These are phyloP conservation scores for Eurytoma adleriae DNA, from an alignment of 2,888 invertebrate genomes.

Conservation along the genomic window DNA sequence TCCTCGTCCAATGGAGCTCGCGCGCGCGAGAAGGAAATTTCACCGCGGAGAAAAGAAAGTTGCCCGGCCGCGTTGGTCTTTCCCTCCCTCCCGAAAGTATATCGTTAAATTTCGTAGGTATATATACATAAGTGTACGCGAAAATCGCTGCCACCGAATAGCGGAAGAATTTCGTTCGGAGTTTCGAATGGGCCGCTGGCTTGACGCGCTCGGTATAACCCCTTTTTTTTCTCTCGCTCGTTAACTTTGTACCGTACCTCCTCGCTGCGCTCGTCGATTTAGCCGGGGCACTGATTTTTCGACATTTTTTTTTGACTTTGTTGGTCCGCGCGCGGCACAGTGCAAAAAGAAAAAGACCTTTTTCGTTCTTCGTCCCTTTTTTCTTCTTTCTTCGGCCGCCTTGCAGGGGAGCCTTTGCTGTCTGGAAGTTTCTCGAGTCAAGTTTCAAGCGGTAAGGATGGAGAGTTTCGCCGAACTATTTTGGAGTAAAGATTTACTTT, in stretches of 20 bases:
- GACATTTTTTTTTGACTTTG: not conserved
- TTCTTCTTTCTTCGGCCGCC: no score
- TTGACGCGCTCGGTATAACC: conserved; percentile 11
- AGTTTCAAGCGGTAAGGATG: no score
- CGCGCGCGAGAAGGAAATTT: conserved; percentile 1
- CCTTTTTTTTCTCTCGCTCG: not conserved
- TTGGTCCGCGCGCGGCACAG: no score
- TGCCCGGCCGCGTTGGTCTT: conserved; percentile 26
- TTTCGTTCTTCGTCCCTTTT: no score
- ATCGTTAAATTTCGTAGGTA: conserved; percentile 39
- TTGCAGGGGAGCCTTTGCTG: no score
- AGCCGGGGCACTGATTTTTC: not conserved
- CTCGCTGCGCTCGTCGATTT: conserved; percentile 3
- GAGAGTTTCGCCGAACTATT: no score
- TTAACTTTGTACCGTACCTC: conserved; percentile 15
- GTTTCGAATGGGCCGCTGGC: conserved; percentile 18
- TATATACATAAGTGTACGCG: conserved; percentile 20
- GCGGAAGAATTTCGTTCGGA: conserved; percentile 40
- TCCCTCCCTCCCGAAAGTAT: conserved; percentile 14
- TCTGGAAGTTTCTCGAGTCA: no score
- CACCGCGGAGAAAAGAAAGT: conserved; percentile 5
- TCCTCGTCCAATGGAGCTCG: not conserved
- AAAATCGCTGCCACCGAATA: conserved; percentile 51
- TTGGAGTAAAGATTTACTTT: no score
- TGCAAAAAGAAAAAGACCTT: no score